Percentiles rank a stretch among this genome's conserved stretches.
These are phyloP conservation scores for Passerculus sandwichensis DNA, from an alignment of 2,797 vertebrate species.

Conservation along the genomic window DNA sequence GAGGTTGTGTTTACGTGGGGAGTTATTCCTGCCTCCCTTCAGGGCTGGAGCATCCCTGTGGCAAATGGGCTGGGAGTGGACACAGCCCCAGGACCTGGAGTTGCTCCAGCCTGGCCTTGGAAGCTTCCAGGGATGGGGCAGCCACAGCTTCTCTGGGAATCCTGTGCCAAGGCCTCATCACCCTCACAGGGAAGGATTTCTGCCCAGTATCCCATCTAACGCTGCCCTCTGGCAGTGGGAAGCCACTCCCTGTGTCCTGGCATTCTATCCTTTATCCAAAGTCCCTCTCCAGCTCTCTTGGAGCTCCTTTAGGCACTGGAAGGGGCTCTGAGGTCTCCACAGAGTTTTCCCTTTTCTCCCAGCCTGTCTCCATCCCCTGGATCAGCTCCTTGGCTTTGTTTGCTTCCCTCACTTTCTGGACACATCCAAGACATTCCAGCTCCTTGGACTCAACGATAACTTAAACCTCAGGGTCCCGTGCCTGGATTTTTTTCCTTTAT, in stretches of 20 bases:
- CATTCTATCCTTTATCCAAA: background rate
- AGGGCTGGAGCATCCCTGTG: background rate
- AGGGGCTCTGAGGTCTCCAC: background rate
- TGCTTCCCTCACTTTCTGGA: background rate
- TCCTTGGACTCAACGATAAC: background rate
- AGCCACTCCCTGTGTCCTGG: background rate
- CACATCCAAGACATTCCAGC: background rate
- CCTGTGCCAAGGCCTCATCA: fast-evolving
- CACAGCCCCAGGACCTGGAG: background rate
- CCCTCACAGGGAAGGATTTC: background rate
- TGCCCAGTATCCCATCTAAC: background rate
- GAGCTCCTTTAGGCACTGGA: background rate
- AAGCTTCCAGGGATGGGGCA: background rate
- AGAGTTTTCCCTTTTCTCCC: background rate
- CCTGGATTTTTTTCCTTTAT: background rate
- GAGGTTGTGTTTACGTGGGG: background rate
- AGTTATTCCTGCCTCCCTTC: background rate
- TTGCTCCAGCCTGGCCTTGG: background rate
- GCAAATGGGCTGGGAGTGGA: background rate
- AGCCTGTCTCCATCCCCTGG: background rate
- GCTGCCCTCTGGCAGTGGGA: background rate
- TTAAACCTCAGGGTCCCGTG: fast-evolving
- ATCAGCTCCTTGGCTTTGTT: background rate
- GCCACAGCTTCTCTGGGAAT: background rate
- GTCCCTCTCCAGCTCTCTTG: background rate